phyloP scores from a whole-genome alignment of 2,888 invertebrate genomes.

The Drosophila kokeensis region DNA sequence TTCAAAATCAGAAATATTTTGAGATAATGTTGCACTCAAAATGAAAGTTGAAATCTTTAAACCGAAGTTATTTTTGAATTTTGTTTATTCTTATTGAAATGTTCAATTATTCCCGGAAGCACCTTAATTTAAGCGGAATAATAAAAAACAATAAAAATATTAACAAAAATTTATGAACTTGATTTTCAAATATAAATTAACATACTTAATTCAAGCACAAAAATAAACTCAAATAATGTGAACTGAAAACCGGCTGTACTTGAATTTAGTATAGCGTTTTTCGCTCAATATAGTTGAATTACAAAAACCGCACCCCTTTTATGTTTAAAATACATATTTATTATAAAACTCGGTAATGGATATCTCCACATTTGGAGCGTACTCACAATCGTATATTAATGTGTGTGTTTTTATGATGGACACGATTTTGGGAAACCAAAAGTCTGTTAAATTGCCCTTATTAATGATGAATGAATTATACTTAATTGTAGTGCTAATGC shows the following conservation, averaged over 20 bases:
- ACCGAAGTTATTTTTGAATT: neutral
- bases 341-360: slow-evolving; percentile 44
- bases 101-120: neutral
- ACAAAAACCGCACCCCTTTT: neutral
- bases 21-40: neutral
- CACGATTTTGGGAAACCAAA: neutral
- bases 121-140: neutral
- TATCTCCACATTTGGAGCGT: slow-evolving; percentile 16
- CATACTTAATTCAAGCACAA: neutral
- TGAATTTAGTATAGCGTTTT: neutral
- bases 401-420: neutral
- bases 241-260: neutral
- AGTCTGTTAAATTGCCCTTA: neutral
- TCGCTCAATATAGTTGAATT: neutral
- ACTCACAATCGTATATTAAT: slow-evolving; percentile 3
- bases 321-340: slow-evolving; percentile 40
- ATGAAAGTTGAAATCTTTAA: neutral
- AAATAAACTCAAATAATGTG: neutral
- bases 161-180: neutral
- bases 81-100: neutral
- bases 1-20: neutral
- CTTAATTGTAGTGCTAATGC: slow-evolving; percentile 4
- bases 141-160: neutral
- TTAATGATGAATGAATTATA: neutral
- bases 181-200: neutral